Base-by-base conservation (phyloP, 2,113 vertebrate species). In the Daboia siamensis region DNA sequence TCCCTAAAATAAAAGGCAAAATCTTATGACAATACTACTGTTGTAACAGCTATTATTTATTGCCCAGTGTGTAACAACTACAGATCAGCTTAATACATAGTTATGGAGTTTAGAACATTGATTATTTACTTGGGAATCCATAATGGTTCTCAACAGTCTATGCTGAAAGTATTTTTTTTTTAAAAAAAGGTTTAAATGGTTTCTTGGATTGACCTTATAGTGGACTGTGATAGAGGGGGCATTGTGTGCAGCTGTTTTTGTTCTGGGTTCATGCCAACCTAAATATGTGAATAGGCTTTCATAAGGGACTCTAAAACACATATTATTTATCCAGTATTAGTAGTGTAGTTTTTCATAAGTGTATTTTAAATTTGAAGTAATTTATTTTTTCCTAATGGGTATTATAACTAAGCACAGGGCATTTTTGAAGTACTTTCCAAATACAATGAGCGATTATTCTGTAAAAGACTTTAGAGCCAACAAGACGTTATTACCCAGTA, bases 301-400 rank as follows among this genome's bases (percentile, higher is more conserved):
- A 94, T 92, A 96, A 97, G 95, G 94, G 90, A 96, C 95, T 96
- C 93, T 97, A 96, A 97, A 97, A 96, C 95, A 96, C 93, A 96
- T 97, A 96, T 97, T 96, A 97, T 97, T 98, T 97, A 97, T 93
- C 92, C 96, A 93, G 94, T 95, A 95, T 96, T 96, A 95, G 93
- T 92, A 96, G 94, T 97, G 93, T 96, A 95, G 96, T 93, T 96
- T 95, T 96, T 96, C 95, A 95, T 95, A 96, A 97, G 94, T 97
- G 94, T 96, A 96, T 94, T 90, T 94, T 96, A 97, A 97, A 93
- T 95, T 97, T 93, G 93, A 96, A 94, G 96, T 93, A 94, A 96
- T 95, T 97, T 39, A 39, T 96, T 96, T 95, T 90, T 69, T 5
- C 26, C 90, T 93, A 96, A 95, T 95, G 95, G 95, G 92, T 91